These are phyloP conservation scores for Halcyon malimbica DNA, from an alignment of 2,113 vertebrate genomes.

Conservation along the genomic window DNA sequence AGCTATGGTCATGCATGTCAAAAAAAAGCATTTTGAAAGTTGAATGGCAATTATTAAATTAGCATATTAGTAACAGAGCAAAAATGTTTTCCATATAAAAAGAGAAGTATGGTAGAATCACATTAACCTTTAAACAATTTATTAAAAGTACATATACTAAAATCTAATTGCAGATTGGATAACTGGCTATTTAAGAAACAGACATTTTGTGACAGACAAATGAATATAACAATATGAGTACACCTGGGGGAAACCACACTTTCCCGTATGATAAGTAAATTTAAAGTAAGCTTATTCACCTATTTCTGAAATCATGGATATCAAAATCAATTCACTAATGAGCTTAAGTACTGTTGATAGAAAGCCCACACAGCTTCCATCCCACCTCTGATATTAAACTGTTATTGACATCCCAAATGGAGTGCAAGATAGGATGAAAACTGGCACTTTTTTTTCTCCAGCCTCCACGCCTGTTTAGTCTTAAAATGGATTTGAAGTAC, in stretches of 20 bases:
- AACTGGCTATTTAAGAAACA: background rate
- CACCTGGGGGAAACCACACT: background rate
- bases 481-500: constrained; percentile 30
- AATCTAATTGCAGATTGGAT: background rate
- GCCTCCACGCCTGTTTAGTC: constrained; percentile 15
- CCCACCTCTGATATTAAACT: background rate
- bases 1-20: background rate
- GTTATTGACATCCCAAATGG: background rate
- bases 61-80: background rate
- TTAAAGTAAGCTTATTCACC: background rate
- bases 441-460: background rate
- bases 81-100: background rate
- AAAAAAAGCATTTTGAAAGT: background rate
- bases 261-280: background rate
- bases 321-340: background rate
- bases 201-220: background rate
- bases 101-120: background rate
- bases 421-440: background rate
- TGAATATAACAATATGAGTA: background rate
- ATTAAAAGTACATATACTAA: background rate
- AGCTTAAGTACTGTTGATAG: background rate
- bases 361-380: background rate
- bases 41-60: background rate
- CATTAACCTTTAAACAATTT: background rate
- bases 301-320: background rate